Percentiles rank a stretch among this genome's conserved stretches.
Conservation (phyloP, 1,140 invertebrate genomes). For the Melanaphis sacchari region DNA sequence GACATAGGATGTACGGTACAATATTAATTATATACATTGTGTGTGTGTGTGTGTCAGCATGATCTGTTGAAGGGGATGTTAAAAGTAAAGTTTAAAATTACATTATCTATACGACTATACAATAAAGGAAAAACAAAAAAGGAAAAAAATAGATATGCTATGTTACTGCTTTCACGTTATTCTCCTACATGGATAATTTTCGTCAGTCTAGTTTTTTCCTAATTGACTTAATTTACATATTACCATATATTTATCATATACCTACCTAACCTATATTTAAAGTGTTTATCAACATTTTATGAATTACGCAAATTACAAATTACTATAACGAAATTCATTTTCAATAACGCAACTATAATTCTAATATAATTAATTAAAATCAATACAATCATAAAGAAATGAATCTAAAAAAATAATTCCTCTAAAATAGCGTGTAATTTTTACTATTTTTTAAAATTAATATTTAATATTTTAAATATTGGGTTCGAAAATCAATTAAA, state of each 20-base stretch:
- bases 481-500: too few species aligned
- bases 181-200: background rate
- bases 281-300: too few species aligned
- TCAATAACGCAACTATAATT: too few species aligned
- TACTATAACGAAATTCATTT: too few species aligned
- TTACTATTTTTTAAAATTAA: too few species aligned
- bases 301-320: too few species aligned
- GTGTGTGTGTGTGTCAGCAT: background rate
- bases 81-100: background rate
- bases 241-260: background rate
- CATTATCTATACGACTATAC: background rate
- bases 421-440: too few species aligned
- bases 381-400: too few species aligned
- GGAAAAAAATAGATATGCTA: background rate
- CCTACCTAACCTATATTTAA: too few species aligned
- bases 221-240: background rate
- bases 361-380: too few species aligned
- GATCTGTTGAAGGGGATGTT: background rate
- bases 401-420: too few species aligned
- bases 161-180: background rate
- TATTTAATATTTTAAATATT: too few species aligned
- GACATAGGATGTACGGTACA: background rate
- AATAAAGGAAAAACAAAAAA: background rate
- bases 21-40: background rate
- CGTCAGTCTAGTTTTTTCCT: background rate